A percentile compares a stretch with the other conserved stretches of the same genome.
Conservation (phyloP, 2,888 invertebrate species). For the Neoaliturus tenellus region DNA sequence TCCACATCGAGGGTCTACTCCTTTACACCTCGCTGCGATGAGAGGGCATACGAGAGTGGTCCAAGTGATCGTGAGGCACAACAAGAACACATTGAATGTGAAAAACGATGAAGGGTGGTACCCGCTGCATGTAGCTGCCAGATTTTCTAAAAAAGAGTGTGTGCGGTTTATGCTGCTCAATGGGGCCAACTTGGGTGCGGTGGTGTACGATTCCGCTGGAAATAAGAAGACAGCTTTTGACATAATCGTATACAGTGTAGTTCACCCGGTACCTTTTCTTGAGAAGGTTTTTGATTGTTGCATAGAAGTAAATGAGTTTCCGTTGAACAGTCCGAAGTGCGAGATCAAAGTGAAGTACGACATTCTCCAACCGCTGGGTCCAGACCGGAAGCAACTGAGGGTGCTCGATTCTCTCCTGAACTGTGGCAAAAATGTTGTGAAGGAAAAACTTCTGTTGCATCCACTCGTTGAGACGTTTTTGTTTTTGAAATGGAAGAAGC, state of each 20-base stretch:
- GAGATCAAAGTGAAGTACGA: constrained; percentile 75
- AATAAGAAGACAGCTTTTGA: constrained; percentile 73
- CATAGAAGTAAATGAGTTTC: constrained; percentile 73
- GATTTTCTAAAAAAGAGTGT: constrained; percentile 78
- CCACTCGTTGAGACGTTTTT: constrained; percentile 77
- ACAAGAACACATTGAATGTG: constrained; percentile 70
- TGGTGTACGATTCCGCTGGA: constrained; percentile 69
- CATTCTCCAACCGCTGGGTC: constrained; percentile 68
- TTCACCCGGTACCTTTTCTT: constrained; percentile 75
- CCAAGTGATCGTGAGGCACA: constrained; percentile 68
- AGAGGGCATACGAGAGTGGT: constrained; percentile 65
- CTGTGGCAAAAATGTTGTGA: constrained; percentile 74
- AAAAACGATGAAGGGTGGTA: constrained; percentile 67
- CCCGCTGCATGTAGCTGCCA: constrained; percentile 74
- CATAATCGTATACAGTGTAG: constrained; percentile 74
- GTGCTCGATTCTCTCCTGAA: constrained; percentile 76
- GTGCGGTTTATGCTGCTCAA: constrained; percentile 72
- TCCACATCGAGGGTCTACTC: constrained; percentile 70
- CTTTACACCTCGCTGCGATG: constrained; percentile 67
- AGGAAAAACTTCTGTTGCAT: constrained; percentile 75
- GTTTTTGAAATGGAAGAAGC: constrained; percentile 76
- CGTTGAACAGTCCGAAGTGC: constrained; percentile 72
- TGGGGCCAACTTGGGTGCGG: constrained; percentile 73
- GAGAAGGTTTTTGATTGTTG: constrained; percentile 75
- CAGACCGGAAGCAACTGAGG: constrained; percentile 73